phyloP scores from a whole-genome alignment of 2,888 invertebrate genomes.

The Lysandra coridon region DNA sequence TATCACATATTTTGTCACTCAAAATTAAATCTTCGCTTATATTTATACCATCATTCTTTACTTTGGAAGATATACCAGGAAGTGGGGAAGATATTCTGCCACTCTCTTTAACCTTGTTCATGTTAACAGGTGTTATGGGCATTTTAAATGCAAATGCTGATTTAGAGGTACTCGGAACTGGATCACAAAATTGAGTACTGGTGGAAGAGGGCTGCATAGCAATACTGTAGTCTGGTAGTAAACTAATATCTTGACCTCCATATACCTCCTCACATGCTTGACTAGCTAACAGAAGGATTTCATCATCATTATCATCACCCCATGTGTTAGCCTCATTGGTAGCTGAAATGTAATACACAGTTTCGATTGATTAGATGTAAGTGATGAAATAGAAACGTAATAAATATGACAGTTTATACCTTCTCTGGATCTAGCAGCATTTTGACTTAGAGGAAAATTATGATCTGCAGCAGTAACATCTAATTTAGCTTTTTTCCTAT shows the following conservation, averaged over 20 bases:
- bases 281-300: slow-evolving; percentile 70
- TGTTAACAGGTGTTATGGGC: slow-evolving; percentile 51
- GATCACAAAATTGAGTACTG: slow-evolving; percentile 61
- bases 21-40: slow-evolving; percentile 57
- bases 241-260: slow-evolving; percentile 45
- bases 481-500: slow-evolving; percentile 68
- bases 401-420: slow-evolving; percentile 46
- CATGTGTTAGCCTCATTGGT: slow-evolving; percentile 53
- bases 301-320: slow-evolving; percentile 75
- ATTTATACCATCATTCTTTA: slow-evolving; percentile 46
- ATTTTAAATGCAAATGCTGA: slow-evolving; percentile 60
- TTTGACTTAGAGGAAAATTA: slow-evolving; percentile 73
- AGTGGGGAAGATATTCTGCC: slow-evolving; percentile 66
- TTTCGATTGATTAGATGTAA: neutral
- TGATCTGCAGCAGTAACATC: slow-evolving; percentile 68
- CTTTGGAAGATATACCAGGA: slow-evolving; percentile 61
- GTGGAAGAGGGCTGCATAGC: slow-evolving; percentile 66
- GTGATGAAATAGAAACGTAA: too few relatives aligned
- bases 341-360: slow-evolving; percentile 41
- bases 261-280: slow-evolving; percentile 71
- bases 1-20: slow-evolving; percentile 60
- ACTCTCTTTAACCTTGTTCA: slow-evolving; percentile 61
- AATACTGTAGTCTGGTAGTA: slow-evolving; percentile 62
- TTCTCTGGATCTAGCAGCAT: slow-evolving; percentile 50
- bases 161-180: slow-evolving; percentile 58